phyloP scores from a whole-genome alignment of 2,888 invertebrate genomes.

The Patella ulyssiponensis region DNA sequence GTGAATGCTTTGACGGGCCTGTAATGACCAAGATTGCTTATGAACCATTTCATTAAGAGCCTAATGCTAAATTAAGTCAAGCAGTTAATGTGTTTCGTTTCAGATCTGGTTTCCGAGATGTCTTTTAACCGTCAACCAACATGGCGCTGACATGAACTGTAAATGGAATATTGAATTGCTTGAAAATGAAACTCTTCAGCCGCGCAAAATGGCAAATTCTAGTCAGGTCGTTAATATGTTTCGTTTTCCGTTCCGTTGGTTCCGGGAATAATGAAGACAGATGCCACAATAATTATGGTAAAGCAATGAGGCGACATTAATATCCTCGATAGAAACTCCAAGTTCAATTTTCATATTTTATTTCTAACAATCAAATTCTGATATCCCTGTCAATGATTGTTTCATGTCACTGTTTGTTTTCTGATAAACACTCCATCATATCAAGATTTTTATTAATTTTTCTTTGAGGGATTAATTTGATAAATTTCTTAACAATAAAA shows the following conservation, averaged over 20 bases:
- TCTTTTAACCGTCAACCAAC: constrained; percentile 12
- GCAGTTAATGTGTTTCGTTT: constrained; percentile 13
- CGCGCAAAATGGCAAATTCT: constrained; percentile 8
- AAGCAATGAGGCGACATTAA: constrained; percentile 12
- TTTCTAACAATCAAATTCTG: constrained; percentile 11
- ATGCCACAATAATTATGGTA: constrained; percentile 12
- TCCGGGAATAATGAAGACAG: constrained; percentile 9
- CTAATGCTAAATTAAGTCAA: constrained; percentile 13
- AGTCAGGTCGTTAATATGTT: constrained; percentile 13
- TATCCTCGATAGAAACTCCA: constrained; percentile 1
- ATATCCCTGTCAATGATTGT: constrained; percentile 7
- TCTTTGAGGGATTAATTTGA: too few species aligned
- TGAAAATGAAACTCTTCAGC: constrained; percentile 7
- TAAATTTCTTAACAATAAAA: too few species aligned
- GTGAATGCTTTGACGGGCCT: constrained; percentile 7
- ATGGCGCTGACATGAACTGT: constrained; percentile 8
- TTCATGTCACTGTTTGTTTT: constrained; percentile 11
- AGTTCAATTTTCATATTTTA: constrained; percentile 13
- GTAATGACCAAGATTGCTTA: constrained; percentile 12
- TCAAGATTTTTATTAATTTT: too few species aligned
- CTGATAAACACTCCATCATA: not conserved
- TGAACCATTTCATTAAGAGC: constrained; percentile 7
- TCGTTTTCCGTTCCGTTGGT: constrained; percentile 11
- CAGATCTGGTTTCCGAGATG: constrained; percentile 4
- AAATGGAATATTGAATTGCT: constrained; percentile 13